Evolutionary conservation across 2,888 invertebrate species (phyloP), one percentile per base, ranked within the genome.

Genomic region (Pandemis corylana): DNA sequence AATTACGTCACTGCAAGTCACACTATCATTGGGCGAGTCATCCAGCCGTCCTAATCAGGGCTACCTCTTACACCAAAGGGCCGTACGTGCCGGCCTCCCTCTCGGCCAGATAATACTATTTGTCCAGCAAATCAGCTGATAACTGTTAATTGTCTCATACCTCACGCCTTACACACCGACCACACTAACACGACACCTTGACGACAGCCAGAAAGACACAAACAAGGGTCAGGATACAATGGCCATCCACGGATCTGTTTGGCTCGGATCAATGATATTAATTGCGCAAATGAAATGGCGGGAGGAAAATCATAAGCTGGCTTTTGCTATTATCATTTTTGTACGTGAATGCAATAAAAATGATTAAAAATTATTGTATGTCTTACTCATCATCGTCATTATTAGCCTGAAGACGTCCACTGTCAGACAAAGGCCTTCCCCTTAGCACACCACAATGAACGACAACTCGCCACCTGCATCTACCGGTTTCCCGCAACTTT

Each of bases 101-200:
- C 28, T 36, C 5, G 5, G 51, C 41, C 59, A 74, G 74, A 65
- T 74, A 69, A 70, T 69, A 41, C 64, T 73, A 51, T 74, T 74
- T 74, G 74, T 65, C 20, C 61, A 36, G 74, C 69, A 65, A 69
- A 74, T 74, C 73, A 74, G 61, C 61, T 66, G 69, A 74, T 74
- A 74, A 69, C 74, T 49, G 61, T 42, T 74, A 74, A 74, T 74
- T 74, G 74, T 61, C 69, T 61, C 65, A 74, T 74, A 74, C 74
- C 74, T 74, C 74, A 61, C 44, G 42, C 69, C 13, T 20, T 62
- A 28, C 61, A 61, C 69, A 42, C 5, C 44, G 59, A 13, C 74
- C 74, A 70, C 9, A 20, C 12, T 61, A 20, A 3, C 9, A 28
- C 15, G 74, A 74, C 15, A 53, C n/a, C 28, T 36, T 2, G 0